Percentiles rank a stretch among this genome's conserved stretches.
Conservation (phyloP, 2,113 vertebrate species). For the Pseudorectes ferrugineus region DNA sequence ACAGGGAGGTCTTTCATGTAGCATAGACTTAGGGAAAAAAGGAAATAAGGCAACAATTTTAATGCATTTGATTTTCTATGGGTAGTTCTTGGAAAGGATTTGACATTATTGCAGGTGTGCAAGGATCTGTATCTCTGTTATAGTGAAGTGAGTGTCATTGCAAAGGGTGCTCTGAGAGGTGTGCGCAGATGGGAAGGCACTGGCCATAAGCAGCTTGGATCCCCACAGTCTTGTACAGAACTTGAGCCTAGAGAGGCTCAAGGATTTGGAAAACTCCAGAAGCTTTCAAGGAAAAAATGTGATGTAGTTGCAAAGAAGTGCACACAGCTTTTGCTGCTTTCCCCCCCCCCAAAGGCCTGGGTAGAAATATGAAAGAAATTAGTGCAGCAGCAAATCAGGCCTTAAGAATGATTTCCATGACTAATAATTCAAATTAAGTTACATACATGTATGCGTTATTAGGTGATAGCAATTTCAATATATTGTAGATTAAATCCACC, state of each 20-base stretch:
- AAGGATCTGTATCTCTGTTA: no score
- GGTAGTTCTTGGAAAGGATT: neutral
- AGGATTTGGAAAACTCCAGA: neutral
- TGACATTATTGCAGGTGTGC: accelerated
- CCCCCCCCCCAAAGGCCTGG: accelerated
- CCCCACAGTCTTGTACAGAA: neutral
- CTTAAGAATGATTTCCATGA: neutral
- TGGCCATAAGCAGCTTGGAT: neutral
- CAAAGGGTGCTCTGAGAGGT: neutral
- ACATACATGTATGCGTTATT: neutral
- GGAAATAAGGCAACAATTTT: neutral
- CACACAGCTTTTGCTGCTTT: neutral
- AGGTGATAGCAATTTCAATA: neutral
- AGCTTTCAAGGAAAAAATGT: neutral
- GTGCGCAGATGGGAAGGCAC: neutral
- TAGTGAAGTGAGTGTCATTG: neutral
- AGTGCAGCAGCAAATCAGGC: neutral
- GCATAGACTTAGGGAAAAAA: neutral
- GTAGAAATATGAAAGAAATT: neutral
- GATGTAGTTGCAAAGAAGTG: neutral
- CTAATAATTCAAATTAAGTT: neutral
- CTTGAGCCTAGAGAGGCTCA: neutral
- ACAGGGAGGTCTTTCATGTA: neutral
- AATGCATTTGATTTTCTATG: neutral
- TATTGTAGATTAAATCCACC: neutral